phyloP scores from a whole-genome alignment of 1,140 invertebrate species.

The Danaus melanippus region DNA sequence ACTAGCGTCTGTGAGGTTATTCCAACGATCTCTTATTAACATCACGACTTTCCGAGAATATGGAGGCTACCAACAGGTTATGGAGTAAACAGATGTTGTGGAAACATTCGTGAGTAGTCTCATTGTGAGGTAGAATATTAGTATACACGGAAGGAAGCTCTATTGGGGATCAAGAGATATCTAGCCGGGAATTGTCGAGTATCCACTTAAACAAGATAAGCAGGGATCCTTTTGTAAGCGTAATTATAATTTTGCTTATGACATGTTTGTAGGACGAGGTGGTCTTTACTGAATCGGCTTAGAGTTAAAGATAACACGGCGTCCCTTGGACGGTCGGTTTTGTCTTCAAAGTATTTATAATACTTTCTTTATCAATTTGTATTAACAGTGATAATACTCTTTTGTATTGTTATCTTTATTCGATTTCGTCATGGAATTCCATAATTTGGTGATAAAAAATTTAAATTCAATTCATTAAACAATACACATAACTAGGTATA shows the following conservation, averaged over 20 bases:
- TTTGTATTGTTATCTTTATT: no score
- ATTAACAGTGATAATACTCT: neutral
- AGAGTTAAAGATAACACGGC: conserved; percentile 13
- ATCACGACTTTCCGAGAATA: conserved; percentile 28
- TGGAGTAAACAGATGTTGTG: conserved; percentile 33
- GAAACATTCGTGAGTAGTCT: conserved; percentile 24
- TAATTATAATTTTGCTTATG: conserved; percentile 28
- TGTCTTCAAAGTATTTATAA: no score
- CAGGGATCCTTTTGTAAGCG: conserved; percentile 29
- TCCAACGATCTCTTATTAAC: conserved; percentile 19
- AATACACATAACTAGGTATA: no score
- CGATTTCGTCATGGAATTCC: no score
- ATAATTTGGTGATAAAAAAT: no score
- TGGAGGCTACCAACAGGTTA: conserved; percentile 31
- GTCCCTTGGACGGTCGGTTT: no score
- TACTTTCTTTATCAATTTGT: conserved; percentile 4
- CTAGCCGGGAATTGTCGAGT: conserved; percentile 57
- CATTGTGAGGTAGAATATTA: conserved; percentile 13
- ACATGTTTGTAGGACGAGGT: conserved; percentile 26
- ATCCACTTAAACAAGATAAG: conserved; percentile 51
- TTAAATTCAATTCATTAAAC: no score
- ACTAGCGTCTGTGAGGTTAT: conserved; percentile 4
- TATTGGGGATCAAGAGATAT: conserved; percentile 47
- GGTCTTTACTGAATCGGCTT: conserved; percentile 22
- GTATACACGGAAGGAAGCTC: conserved; percentile 53